A percentile compares a stretch with the other conserved stretches of the same genome.
Conservation (phyloP, 2,888 invertebrate genomes). For the Kryphioiulus occultus region DNA sequence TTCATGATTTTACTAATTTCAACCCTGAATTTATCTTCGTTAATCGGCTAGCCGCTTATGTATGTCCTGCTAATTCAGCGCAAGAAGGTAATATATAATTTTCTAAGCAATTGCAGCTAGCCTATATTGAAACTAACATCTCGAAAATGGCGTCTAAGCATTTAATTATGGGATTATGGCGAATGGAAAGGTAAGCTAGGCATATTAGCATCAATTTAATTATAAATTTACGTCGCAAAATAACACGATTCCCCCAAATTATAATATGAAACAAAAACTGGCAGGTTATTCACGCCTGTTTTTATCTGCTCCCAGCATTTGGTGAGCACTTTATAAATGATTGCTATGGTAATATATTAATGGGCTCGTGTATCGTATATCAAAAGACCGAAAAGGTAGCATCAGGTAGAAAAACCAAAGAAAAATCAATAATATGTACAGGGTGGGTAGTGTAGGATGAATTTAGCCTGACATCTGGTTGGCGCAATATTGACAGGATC, state of each 20-base stretch:
- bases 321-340: background rate
- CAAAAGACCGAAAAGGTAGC: background rate
- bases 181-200: background rate
- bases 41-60: background rate
- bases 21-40: background rate
- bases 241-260: background rate
- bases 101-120: background rate
- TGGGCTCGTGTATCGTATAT: background rate
- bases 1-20: constrained; percentile 1
- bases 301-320: background rate
- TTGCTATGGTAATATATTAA: background rate
- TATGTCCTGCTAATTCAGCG: background rate
- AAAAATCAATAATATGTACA: constrained; percentile 34
- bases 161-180: background rate
- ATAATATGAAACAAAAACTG: background rate
- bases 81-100: background rate
- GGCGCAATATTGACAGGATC: background rate
- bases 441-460: background rate
- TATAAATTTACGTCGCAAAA: background rate
- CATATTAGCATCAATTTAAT: background rate
- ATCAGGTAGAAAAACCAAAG: background rate
- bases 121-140: background rate
- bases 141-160: background rate
- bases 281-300: background rate
- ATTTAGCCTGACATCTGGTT: background rate